Percentiles rank a stretch among this genome's conserved stretches.
phyloP scores from a whole-genome alignment of 2,888 invertebrate species.

The Dusona sp. region DNA sequence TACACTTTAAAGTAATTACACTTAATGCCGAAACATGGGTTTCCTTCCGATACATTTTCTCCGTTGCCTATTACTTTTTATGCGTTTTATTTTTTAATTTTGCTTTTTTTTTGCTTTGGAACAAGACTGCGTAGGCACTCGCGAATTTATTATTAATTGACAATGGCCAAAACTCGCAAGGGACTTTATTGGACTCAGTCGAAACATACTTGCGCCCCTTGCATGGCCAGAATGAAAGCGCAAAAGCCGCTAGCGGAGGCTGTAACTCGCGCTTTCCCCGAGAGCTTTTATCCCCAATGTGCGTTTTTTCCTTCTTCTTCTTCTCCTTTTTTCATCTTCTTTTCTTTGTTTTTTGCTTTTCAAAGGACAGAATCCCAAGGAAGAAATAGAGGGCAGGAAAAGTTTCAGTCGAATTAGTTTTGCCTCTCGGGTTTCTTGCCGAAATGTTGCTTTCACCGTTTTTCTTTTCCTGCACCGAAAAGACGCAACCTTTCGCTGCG shows the following conservation, averaged over 20 bases:
- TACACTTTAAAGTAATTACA: background rate
- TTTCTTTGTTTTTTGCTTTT: slow-evolving; percentile 16
- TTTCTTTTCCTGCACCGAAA: background rate
- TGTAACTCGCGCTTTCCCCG: background rate
- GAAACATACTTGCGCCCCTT: background rate
- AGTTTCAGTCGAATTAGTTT: slow-evolving; percentile 55
- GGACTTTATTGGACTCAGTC: background rate
- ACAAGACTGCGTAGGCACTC: background rate
- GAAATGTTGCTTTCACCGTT: background rate
- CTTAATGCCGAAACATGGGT: background rate
- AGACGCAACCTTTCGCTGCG: slow-evolving; percentile 11
- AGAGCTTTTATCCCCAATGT: slow-evolving; percentile 35
- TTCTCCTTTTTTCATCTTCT: background rate
- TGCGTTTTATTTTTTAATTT: background rate
- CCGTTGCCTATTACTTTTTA: background rate
- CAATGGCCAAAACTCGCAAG: background rate
- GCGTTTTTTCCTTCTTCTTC: slow-evolving; percentile 5
- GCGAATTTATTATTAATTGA: slow-evolving; percentile 33
- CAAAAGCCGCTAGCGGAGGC: background rate
- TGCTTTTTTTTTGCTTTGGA: background rate
- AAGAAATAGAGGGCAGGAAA: slow-evolving; percentile 18
- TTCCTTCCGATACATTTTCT: background rate
- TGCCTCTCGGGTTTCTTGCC: slow-evolving; percentile 48
- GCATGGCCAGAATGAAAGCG: background rate
- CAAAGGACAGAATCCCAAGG: background rate